Percentiles rank a stretch among this genome's conserved stretches.
phyloP scores from a whole-genome alignment of 2,888 invertebrate genomes.

The Nebria brevicollis region DNA sequence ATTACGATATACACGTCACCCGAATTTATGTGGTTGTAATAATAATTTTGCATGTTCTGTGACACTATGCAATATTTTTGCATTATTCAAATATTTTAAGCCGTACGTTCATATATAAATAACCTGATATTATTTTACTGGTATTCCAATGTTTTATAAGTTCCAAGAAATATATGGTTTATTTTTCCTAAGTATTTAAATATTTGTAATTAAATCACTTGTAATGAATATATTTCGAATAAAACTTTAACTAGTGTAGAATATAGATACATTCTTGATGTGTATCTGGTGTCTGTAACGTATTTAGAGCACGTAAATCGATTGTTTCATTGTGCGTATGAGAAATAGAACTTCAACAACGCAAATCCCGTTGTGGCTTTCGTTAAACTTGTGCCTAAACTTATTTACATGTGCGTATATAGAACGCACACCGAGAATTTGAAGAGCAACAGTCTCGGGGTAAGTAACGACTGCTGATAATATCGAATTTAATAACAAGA shows the following conservation, averaged over 20 bases:
- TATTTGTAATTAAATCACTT: too few species aligned
- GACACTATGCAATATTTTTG: background rate
- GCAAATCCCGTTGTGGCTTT: background rate
- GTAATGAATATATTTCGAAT: too few species aligned
- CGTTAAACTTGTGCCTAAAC: background rate
- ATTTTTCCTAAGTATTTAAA: background rate
- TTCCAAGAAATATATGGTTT: background rate
- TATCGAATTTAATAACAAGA: slow-evolving; percentile 1
- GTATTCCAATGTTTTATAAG: background rate
- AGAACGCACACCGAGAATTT: background rate
- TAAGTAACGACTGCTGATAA: background rate
- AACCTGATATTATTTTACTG: background rate
- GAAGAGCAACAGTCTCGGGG: background rate
- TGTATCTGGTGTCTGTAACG: background rate
- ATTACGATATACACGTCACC: background rate
- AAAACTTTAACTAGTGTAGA: too few species aligned
- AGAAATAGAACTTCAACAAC: background rate
- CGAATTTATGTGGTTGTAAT: background rate
- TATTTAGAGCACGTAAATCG: background rate
- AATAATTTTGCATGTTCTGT: background rate
- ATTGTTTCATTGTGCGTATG: background rate
- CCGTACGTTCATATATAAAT: background rate
- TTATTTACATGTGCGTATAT: background rate
- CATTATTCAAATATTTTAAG: background rate
- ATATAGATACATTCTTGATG: too few species aligned